Evolutionary conservation across 2,888 invertebrate species (phyloP).

Genomic region (Ornithoptera alexandrae): DNA sequence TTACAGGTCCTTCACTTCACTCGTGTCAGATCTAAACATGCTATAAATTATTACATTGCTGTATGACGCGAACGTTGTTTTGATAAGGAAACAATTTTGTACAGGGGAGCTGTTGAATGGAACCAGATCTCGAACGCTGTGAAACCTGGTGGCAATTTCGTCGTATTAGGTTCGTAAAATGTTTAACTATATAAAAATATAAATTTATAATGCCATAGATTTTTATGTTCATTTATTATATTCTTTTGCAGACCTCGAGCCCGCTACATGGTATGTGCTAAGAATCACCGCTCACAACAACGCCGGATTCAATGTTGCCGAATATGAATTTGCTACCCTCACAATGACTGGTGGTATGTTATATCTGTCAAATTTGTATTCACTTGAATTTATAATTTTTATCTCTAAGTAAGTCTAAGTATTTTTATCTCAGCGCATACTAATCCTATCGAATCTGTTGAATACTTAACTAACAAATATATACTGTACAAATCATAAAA

Average conservation of each 20-base stretch:
- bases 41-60: neutral
- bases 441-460: too few species aligned
- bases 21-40: too few species aligned
- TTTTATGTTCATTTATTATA: neutral
- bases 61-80: neutral
- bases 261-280: conserved; percentile 96
- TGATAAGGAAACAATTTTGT: conserved; percentile 24
- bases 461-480: too few species aligned
- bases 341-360: conserved; percentile 94
- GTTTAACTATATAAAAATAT: neutral
- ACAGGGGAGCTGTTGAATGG: conserved; percentile 92
- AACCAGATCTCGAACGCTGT: conserved; percentile 96
- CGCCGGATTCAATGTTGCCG: conserved; percentile 96
- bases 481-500: too few species aligned
- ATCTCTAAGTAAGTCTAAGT: too few species aligned
- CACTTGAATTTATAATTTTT: too few species aligned
- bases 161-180: conserved; percentile 82
- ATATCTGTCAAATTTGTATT: neutral
- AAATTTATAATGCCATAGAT: neutral
- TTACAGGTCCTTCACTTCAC: too few species aligned
- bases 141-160: conserved; percentile 93
- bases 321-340: conserved; percentile 96
- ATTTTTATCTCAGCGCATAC: too few species aligned
- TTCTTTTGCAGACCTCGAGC: conserved; percentile 85
- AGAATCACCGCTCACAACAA: conserved; percentile 96